Base-by-base conservation (phyloP, 2,888 invertebrate genomes). In the Drosophila lacicola region DNA sequence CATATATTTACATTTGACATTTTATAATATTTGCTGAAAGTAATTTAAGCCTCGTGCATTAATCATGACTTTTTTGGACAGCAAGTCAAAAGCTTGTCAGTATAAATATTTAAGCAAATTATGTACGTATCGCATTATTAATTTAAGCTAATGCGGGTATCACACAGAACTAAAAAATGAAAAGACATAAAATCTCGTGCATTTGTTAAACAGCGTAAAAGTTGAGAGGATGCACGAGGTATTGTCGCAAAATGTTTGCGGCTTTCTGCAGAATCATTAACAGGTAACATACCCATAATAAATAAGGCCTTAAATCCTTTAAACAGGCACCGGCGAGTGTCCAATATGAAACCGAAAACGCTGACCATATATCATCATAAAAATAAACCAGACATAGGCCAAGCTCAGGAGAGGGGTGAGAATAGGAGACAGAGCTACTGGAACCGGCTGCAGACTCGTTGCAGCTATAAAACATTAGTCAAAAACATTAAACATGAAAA, bases 301-400 rank as follows among this genome's bases (percentile, higher is more conserved):
- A 83, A 83, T 88, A 82, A 69, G 54, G 41, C 39, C 67, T 65
- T 62, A 74, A 88, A 72, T 74, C 85, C 71, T 66, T 70, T 68
- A 62, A 68, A 67, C 55, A 60, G 78, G 45, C 61, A 14, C 41
- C 21, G 19, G 44, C 53, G 54, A 56, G 42, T 62, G 62, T 61
- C 69, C 58, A 77, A 65, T 57, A 64, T 62, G 60, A 66, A 53
- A 47, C 60, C 36, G 65, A 56, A 60, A 63, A 46, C 37, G 39
- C 58, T 55, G 73, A 67, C 79, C 83, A 80, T 83, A 85, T 85
- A 83, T 83, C 83, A 83, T 83, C 70, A 85, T 83, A 85, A 78
- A 78, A 71, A 73, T 70, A 72, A 82, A 74, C 62, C 65, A 68
- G 68, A 63, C 65, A 62, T 56, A 29, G 77, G 51, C 41, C 58